A percentile compares a stretch with the other conserved stretches of the same genome.
Evolutionary conservation across 2,113 vertebrate genomes (phyloP).

Genomic region (Crypturellus undulatus): DNA sequence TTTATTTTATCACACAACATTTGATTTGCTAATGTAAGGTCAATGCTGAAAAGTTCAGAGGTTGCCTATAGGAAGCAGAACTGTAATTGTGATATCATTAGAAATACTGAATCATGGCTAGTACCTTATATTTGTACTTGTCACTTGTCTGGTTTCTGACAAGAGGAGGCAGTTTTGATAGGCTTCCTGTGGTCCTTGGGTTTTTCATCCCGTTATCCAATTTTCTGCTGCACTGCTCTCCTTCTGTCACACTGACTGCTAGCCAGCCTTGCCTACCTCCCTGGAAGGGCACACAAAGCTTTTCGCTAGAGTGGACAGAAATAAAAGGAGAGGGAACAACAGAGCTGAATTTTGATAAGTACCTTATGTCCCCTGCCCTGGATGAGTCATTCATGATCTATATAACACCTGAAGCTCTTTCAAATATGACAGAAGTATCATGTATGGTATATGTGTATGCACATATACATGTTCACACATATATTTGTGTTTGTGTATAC

Average conservation of each 20-base stretch:
- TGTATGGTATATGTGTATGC: background rate
- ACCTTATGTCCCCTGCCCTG: conserved; percentile 33
- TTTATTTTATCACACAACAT: conserved; percentile 66
- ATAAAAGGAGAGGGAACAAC: conserved; percentile 57
- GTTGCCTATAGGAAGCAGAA: conserved; percentile 52
- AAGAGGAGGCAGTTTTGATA: conserved; percentile 79
- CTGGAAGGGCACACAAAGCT: conserved; percentile 67
- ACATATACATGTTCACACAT: background rate
- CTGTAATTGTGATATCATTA: conserved; percentile 78
- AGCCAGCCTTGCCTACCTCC: conserved; percentile 74
- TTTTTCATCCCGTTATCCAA: conserved; percentile 86
- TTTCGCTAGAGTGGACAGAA: conserved; percentile 69
- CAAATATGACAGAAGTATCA: background rate
- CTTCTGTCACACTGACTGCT: conserved; percentile 83
- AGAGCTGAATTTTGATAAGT: conserved; percentile 53
- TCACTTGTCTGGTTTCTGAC: conserved; percentile 81
- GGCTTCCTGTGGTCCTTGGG: conserved; percentile 80
- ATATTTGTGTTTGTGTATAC: background rate
- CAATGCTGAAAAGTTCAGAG: conserved; percentile 65
- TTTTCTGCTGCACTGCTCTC: conserved; percentile 84
- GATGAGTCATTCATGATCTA: conserved; percentile 27
- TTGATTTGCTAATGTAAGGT: conserved; percentile 65
- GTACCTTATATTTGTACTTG: conserved; percentile 78
- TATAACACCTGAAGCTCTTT: conserved; percentile 9
- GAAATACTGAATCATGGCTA: conserved; percentile 80